Evolutionary conservation across 1,140 invertebrate genomes (phyloP).

Genomic region (Drosophila mayri): DNA sequence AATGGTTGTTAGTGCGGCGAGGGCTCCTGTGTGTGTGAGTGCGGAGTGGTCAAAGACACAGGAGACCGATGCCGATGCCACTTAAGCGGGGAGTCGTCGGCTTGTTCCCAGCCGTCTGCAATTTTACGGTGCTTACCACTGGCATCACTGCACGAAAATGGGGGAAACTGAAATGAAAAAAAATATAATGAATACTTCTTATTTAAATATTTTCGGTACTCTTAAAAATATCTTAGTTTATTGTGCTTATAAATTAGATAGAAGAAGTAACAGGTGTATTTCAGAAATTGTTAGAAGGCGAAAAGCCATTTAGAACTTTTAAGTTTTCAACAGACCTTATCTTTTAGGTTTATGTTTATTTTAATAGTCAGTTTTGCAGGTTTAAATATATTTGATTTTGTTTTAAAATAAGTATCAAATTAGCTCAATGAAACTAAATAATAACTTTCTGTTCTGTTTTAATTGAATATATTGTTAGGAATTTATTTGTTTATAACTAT

Average conservation of each 20-base stretch:
- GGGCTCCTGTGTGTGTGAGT: slow-evolving; percentile 23
- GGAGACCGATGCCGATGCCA: slow-evolving; percentile 44
- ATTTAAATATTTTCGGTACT: neutral
- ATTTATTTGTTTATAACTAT: too few species aligned
- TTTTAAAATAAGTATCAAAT: too few species aligned
- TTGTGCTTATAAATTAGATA: too few species aligned
- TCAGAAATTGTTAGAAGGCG: too few species aligned
- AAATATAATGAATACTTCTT: too few species aligned
- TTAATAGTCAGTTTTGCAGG: neutral
- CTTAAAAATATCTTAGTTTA: too few species aligned
- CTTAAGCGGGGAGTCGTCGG: slow-evolving; percentile 56
- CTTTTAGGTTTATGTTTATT: neutral
- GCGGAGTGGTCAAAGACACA: slow-evolving; percentile 56
- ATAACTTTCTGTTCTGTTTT: too few species aligned
- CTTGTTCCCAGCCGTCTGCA: slow-evolving; percentile 38
- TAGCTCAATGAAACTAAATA: too few species aligned
- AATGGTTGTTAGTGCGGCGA: slow-evolving; percentile 19
- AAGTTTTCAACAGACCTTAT: too few species aligned
- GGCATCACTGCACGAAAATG: neutral
- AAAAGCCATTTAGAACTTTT: too few species aligned
- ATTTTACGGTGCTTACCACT: slow-evolving; percentile 36
- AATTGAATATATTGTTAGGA: too few species aligned
- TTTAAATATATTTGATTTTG: neutral
- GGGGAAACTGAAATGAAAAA: neutral
- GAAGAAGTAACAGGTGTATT: too few species aligned